Percentiles rank a stretch among this genome's conserved stretches.
Conservation (phyloP, 2,888 invertebrate genomes). For the Agriotes lineatus region DNA sequence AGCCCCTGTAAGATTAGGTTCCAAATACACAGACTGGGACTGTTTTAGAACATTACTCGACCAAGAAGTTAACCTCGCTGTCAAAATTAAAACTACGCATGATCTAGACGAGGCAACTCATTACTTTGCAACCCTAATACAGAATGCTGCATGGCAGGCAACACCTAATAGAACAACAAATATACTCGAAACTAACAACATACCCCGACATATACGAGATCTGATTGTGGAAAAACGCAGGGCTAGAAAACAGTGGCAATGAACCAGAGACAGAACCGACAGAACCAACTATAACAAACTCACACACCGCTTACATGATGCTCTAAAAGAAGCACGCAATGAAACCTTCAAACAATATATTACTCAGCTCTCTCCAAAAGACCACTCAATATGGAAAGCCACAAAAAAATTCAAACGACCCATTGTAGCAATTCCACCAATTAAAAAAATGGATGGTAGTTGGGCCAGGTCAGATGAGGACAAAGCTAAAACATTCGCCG, state of each 20-base stretch:
- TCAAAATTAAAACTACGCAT: background rate
- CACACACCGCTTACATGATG: background rate
- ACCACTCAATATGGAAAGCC: background rate
- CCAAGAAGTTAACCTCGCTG: background rate
- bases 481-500: too few relatives aligned
- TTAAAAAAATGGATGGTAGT: background rate
- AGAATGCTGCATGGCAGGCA: background rate
- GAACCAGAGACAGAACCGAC: background rate
- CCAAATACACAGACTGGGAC: background rate
- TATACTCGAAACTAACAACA: background rate
- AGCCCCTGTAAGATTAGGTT: background rate
- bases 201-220: background rate
- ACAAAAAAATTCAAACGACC: too few relatives aligned
- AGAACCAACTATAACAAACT: background rate
- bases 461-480: too few relatives aligned
- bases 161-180: background rate
- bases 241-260: background rate
- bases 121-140: background rate
- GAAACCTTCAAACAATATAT: background rate
- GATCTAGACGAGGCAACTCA: background rate
- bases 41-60: background rate
- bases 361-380: background rate
- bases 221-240: slow-evolving; percentile 1
- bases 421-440: background rate
- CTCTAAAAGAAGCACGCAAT: background rate